Conservation (phyloP, 2,888 invertebrate species). For the Lepetodrilus schrolli region DNA sequence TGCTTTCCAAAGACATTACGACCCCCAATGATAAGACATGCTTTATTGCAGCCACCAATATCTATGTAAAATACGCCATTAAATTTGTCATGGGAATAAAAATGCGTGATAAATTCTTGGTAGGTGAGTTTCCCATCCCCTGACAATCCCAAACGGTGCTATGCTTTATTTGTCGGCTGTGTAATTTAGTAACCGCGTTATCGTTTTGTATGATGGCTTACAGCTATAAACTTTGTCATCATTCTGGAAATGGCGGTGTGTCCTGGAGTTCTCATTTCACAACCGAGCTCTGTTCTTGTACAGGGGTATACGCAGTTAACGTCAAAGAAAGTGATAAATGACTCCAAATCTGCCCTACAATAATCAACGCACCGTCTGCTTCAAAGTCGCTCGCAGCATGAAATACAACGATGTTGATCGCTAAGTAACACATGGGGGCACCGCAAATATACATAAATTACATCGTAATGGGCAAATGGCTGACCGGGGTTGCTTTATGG, state of each 20-base stretch:
- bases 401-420: conserved; percentile 2
- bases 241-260: conserved; percentile 8
- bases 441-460: conserved; percentile 24
- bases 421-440: conserved; percentile 11
- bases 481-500: too few species aligned
- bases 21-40: too few species aligned
- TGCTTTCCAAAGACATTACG: too few species aligned
- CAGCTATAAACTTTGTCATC: conserved; percentile 1
- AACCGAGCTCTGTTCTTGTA: not conserved
- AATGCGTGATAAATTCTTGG: not conserved
- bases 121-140: not conserved
- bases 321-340: not conserved
- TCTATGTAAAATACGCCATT: conserved; percentile 12
- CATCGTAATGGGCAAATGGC: not conserved
- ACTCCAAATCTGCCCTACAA: too few species aligned
- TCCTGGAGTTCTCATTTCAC: conserved; percentile 21
- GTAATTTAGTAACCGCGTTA: conserved; percentile 28
- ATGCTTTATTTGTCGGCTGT: conserved; percentile 21
- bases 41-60: too few species aligned
- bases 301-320: not conserved
- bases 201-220: not conserved
- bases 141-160: conserved; percentile 22
- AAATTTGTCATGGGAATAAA: conserved; percentile 20
- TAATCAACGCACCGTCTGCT: too few species aligned
- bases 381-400: conserved; percentile 22